A percentile compares a stretch with the other conserved stretches of the same genome.
Evolutionary conservation across 2,113 vertebrate species (phyloP).

Genomic region (Pungitius pungitius): DNA sequence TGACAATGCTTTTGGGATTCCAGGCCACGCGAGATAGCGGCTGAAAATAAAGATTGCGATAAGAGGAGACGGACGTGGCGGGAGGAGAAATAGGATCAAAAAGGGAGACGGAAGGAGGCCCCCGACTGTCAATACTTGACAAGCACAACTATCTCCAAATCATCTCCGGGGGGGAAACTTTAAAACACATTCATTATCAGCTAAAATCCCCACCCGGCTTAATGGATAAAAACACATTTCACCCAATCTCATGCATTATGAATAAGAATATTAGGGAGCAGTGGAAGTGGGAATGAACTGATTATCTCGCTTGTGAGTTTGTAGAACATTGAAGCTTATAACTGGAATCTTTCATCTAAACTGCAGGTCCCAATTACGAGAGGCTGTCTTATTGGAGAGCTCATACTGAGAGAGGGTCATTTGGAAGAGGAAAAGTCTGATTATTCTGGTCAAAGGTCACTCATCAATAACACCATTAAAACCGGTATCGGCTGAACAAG

Average conservation of each 20-base stretch:
- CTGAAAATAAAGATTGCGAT: constrained; percentile 41
- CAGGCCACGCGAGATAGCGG: too few species aligned
- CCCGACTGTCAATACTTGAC: constrained; percentile 43
- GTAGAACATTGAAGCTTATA: constrained; percentile 39
- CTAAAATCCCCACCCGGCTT: constrained; percentile 41
- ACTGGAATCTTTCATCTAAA: constrained; percentile 23
- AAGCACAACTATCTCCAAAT: constrained; percentile 51
- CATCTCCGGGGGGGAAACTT: constrained; percentile 47
- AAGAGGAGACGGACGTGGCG: constrained; percentile 37
- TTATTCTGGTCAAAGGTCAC: constrained; percentile 45
- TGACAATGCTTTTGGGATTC: too few species aligned
- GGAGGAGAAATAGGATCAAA: constrained; percentile 52
- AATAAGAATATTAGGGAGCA: constrained; percentile 62
- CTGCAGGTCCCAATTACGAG: constrained; percentile 19
- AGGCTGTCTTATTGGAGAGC: constrained; percentile 13
- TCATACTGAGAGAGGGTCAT: not conserved
- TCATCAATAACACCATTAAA: constrained; percentile 38
- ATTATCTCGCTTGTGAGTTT: constrained; percentile 62
- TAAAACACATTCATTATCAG: constrained; percentile 51
- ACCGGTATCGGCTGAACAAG: constrained; percentile 17
- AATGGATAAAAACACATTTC: constrained; percentile 67
- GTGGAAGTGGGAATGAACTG: constrained; percentile 53
- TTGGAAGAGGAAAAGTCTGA: constrained; percentile 3
- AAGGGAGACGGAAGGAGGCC: constrained; percentile 42
- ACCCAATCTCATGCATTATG: constrained; percentile 56